phyloP scores from a whole-genome alignment of 2,888 invertebrate genomes.

The Watsonalla cultraria region DNA sequence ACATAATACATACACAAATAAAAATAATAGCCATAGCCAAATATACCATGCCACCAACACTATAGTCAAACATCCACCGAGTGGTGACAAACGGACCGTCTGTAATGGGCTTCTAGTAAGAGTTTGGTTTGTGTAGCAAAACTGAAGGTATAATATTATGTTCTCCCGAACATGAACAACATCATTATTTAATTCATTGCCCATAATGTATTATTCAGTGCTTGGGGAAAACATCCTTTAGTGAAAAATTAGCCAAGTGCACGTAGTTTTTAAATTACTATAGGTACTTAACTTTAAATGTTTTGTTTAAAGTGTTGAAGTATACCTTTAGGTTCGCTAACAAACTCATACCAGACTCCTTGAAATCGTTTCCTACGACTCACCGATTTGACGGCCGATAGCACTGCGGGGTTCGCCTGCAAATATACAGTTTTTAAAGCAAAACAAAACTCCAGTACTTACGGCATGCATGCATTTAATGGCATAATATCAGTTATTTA shows the following conservation, averaged over 20 bases:
- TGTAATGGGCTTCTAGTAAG: background rate
- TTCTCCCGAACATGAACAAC: too few species aligned
- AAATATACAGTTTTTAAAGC: slow-evolving; percentile 77
- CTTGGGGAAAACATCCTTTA: too few species aligned
- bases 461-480: slow-evolving; percentile 54
- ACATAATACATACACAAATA: slow-evolving; percentile 12
- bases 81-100: slow-evolving; percentile 26
- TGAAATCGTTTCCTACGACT: slow-evolving; percentile 70
- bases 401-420: slow-evolving; percentile 96
- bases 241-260: too few species aligned
- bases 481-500: background rate
- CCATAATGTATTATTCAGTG: too few species aligned
- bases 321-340: background rate
- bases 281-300: too few species aligned
- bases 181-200: too few species aligned
- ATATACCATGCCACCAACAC: slow-evolving; percentile 21
- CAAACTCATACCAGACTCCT: background rate
- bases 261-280: too few species aligned
- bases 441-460: slow-evolving; percentile 47
- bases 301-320: too few species aligned
- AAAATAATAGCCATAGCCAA: slow-evolving; percentile 12
- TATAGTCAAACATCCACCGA: slow-evolving; percentile 37
- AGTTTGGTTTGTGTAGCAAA: background rate
- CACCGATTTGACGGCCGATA: slow-evolving; percentile 96
- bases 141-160: background rate